phyloP scores from a whole-genome alignment of 1,140 invertebrate genomes.

The Tribolium castaneum region DNA sequence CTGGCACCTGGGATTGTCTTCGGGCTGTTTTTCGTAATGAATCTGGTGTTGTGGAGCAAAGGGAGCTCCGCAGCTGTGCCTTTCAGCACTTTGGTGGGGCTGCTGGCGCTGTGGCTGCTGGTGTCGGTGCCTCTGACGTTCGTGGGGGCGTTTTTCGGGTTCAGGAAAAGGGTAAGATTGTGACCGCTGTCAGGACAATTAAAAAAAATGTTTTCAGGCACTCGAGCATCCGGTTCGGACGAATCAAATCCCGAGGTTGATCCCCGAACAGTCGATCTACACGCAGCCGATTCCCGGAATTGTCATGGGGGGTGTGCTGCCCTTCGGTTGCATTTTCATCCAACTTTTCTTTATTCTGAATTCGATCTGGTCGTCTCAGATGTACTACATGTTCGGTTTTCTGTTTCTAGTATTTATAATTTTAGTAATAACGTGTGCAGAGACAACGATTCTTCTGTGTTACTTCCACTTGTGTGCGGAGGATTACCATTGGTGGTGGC shows the following conservation, averaged over 20 bases:
- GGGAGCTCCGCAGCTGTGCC: slow-evolving; percentile 96
- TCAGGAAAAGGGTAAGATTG: slow-evolving; percentile 88
- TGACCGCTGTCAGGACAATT: neutral
- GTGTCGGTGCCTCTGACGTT: slow-evolving; percentile 98
- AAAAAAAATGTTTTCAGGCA: slow-evolving; percentile 69
- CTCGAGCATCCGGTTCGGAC: slow-evolving; percentile 97
- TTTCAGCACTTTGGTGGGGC: slow-evolving; percentile 97
- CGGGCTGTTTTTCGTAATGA: slow-evolving; percentile 95
- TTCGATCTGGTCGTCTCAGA: slow-evolving; percentile 97
- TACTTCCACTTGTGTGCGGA: slow-evolving; percentile 99
- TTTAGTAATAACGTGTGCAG: slow-evolving; percentile 97
- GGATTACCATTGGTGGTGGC: slow-evolving; percentile 84
- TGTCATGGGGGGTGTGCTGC: slow-evolving; percentile 97
- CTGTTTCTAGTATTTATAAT: slow-evolving; percentile 98
- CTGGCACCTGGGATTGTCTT: slow-evolving; percentile 88
- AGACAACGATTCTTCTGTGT: slow-evolving; percentile 97
- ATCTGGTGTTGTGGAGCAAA: slow-evolving; percentile 94
- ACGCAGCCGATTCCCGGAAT: slow-evolving; percentile 93
- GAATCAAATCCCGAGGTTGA: slow-evolving; percentile 98
- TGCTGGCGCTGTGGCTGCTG: slow-evolving; percentile 96
- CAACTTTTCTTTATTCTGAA: slow-evolving; percentile 99
- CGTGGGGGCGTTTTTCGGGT: slow-evolving; percentile 98
- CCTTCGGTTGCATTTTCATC: slow-evolving; percentile 99
- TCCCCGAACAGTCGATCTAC: slow-evolving; percentile 97
- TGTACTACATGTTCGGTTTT: slow-evolving; percentile 99